Evolutionary conservation across 2,113 vertebrate species (phyloP).

Genomic region (Ahaetulla prasina): DNA sequence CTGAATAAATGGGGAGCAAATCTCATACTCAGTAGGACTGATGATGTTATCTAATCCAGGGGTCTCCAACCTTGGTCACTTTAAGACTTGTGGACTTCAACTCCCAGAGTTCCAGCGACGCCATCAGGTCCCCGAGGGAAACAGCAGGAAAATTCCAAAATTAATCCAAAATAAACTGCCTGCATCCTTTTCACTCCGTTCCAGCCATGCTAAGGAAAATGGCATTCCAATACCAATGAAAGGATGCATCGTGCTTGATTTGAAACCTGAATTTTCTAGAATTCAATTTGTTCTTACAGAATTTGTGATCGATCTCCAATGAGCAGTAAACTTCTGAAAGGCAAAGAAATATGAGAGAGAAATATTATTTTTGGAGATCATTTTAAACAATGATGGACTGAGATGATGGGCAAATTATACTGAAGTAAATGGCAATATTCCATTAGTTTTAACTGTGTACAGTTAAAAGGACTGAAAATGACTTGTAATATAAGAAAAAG

Average conservation of each 20-base stretch:
- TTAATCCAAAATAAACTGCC: background rate
- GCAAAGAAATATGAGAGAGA: conserved; percentile 36
- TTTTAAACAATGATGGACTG: background rate
- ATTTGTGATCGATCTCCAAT: conserved; percentile 21
- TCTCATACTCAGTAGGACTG: background rate
- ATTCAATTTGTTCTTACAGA: conserved; percentile 45
- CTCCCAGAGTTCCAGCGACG: too few species aligned
- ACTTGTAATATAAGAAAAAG: background rate
- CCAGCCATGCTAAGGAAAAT: background rate
- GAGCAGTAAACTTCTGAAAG: conserved; percentile 49
- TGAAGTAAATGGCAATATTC: background rate
- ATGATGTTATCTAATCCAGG: background rate
- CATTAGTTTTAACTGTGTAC: background rate
- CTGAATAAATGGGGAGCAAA: background rate
- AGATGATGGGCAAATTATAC: background rate
- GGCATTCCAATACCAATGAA: conserved; percentile 18
- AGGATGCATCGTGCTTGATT: conserved; percentile 33
- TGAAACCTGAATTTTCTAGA: conserved; percentile 42
- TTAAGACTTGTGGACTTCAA: too few species aligned
- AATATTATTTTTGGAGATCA: conserved; percentile 2
- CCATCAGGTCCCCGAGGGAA: too few species aligned
- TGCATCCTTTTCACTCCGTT: background rate
- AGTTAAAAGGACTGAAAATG: background rate
- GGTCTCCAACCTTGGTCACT: too few species aligned
- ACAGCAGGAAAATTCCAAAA: too few species aligned